phyloP scores from a whole-genome alignment of 2,113 vertebrate genomes.

The Rallus limicola region DNA sequence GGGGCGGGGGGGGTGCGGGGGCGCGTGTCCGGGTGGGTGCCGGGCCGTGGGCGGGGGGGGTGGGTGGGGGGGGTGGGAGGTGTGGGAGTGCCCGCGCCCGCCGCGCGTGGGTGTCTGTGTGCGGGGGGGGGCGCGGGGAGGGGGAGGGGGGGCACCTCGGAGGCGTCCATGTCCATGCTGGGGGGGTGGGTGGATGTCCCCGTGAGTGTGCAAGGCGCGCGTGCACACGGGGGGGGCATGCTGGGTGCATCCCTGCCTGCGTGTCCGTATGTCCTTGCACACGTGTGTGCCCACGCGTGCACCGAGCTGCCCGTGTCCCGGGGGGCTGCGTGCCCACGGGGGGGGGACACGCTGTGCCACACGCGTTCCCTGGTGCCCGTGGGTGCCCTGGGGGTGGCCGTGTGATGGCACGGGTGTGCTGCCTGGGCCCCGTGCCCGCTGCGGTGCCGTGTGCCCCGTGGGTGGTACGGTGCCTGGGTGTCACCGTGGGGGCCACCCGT shows the following conservation, averaged over 20 bases:
- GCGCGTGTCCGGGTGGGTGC: neutral
- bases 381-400: rapidly evolving
- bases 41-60: neutral
- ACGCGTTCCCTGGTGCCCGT: rapidly evolving
- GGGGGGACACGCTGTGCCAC: neutral
- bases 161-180: rapidly evolving
- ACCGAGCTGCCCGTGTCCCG: rapidly evolving
- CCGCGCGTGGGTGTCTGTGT: neutral
- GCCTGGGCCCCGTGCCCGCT: rapidly evolving
- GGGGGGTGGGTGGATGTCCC: neutral
- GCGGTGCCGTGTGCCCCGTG: rapidly evolving
- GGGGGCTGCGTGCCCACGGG: neutral
- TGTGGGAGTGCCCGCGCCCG: neutral
- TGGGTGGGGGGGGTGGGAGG: neutral
- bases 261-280: neutral
- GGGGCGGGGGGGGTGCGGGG: neutral
- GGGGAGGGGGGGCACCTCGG: neutral
- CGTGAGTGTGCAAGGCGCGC: neutral
- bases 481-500: neutral
- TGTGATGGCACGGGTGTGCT: rapidly evolving
- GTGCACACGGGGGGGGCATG: neutral
- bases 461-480: neutral
- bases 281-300: rapidly evolving
- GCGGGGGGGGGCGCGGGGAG: neutral
- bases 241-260: neutral